phyloP scores from a whole-genome alignment of 2,113 vertebrate species.

The Terrapene triunguis region DNA sequence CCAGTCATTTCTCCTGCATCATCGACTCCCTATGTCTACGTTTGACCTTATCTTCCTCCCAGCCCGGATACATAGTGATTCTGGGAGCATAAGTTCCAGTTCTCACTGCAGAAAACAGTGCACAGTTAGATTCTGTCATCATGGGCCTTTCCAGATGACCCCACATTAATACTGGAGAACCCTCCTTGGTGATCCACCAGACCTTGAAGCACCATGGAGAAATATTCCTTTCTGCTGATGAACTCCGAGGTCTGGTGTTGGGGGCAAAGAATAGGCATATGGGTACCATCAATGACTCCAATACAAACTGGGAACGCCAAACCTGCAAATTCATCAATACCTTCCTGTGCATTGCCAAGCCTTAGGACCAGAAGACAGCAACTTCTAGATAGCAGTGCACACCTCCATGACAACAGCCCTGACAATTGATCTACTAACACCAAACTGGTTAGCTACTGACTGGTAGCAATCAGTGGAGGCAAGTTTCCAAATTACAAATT shows the following conservation, averaged over 20 bases:
- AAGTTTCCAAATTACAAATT: neutral
- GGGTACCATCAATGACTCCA: neutral
- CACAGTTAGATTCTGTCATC: neutral
- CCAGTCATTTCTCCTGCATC: neutral
- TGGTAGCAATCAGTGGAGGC: neutral
- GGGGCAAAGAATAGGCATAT: neutral
- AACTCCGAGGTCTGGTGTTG: neutral
- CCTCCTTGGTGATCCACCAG: neutral
- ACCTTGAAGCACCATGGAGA: neutral
- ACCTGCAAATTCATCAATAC: neutral
- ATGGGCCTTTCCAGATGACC: neutral
- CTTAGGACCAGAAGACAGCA: neutral
- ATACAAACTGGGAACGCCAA: accelerated
- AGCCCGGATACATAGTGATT: neutral
- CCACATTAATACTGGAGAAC: neutral
- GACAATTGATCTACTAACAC: neutral
- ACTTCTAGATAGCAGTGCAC: neutral
- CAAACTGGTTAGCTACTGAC: neutral
- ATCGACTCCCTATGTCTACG: accelerated
- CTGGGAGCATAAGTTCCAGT: neutral
- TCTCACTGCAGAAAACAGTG: neutral
- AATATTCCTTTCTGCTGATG: accelerated
- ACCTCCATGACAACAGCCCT: accelerated
- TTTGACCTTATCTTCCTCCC: neutral
- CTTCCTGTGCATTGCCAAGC: neutral